Conservation (phyloP, 2,797 vertebrate genomes). For the Schizopygopsis pylzovi region DNA sequence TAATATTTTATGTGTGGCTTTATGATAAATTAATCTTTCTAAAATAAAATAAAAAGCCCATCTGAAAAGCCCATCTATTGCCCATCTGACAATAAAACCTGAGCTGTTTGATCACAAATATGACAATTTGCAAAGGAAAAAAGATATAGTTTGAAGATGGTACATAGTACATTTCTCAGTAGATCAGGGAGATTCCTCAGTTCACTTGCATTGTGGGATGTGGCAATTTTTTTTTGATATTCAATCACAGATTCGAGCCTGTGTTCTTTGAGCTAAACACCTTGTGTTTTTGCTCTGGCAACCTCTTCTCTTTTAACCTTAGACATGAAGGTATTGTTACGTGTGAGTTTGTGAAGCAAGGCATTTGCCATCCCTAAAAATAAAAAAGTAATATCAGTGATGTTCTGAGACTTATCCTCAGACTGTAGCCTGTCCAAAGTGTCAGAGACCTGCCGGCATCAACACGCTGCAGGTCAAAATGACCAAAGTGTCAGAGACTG, state of each 20-base stretch:
- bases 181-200: not conserved
- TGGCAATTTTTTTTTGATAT: not conserved
- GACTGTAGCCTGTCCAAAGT: constrained; percentile 23
- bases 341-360: not conserved
- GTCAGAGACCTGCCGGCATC: constrained; percentile 21
- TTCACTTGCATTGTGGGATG: not conserved
- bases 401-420: constrained; percentile 27
- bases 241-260: not conserved
- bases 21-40: too few species aligned
- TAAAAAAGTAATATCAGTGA: constrained; percentile 17
- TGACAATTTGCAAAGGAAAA: not conserved
- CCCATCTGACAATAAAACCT: not conserved
- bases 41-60: too few species aligned
- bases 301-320: not conserved
- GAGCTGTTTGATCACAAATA: not conserved
- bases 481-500: constrained; percentile 25
- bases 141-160: too few species aligned
- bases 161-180: too few species aligned
- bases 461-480: constrained; percentile 18
- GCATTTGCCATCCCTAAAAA: constrained; percentile 12
- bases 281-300: constrained; percentile 1
- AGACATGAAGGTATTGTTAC: constrained; percentile 7
- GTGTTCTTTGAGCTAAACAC: not conserved
- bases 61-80: too few species aligned
- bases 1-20: too few species aligned